Percentiles rank a stretch among this genome's conserved stretches.
Evolutionary conservation across 1,140 invertebrate species (phyloP).

Genomic region (Drosophila lacertosa): DNA sequence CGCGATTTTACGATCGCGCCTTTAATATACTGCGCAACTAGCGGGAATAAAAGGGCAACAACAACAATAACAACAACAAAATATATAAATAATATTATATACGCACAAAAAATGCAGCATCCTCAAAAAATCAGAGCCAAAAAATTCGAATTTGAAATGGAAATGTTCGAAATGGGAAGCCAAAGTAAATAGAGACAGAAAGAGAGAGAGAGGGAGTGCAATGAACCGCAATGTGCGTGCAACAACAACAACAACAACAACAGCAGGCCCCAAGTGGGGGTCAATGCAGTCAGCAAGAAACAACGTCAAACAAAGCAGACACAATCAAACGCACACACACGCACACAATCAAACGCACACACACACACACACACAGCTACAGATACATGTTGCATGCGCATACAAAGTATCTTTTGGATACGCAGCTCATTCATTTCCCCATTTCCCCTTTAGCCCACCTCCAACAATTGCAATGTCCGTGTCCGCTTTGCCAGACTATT

Average conservation of each 20-base stretch:
- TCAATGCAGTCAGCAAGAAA: conserved; percentile 76
- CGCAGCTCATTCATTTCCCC: conserved; percentile 5
- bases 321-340: conserved; percentile 6
- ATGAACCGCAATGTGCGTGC: no score
- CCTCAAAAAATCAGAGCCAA: conserved; percentile 31
- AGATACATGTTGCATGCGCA: conserved; percentile 44
- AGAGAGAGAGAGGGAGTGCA: no score
- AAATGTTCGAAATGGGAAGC: conserved; percentile 59
- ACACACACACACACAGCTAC: conserved; percentile 19
- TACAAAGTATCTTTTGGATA: conserved; percentile 76
- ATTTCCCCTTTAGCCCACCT: background rate
- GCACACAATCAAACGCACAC: conserved; percentile 14
- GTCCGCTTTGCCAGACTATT: conserved; percentile 4
- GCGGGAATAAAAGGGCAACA: background rate
- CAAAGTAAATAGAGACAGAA: conserved; percentile 78
- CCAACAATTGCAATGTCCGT: conserved; percentile 50
- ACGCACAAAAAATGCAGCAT: conserved; percentile 17
- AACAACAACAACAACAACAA: conserved; percentile 27
- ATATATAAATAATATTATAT: background rate
- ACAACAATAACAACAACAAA: background rate
- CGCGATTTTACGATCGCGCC: background rate
- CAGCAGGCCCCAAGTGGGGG: conserved; percentile 67
- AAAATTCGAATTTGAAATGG: conserved; percentile 50
- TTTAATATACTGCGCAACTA: conserved; percentile 18
- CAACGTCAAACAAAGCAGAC: conserved; percentile 56